phyloP scores from a whole-genome alignment of 2,797 vertebrate species.

The Oreortyx pictus region DNA sequence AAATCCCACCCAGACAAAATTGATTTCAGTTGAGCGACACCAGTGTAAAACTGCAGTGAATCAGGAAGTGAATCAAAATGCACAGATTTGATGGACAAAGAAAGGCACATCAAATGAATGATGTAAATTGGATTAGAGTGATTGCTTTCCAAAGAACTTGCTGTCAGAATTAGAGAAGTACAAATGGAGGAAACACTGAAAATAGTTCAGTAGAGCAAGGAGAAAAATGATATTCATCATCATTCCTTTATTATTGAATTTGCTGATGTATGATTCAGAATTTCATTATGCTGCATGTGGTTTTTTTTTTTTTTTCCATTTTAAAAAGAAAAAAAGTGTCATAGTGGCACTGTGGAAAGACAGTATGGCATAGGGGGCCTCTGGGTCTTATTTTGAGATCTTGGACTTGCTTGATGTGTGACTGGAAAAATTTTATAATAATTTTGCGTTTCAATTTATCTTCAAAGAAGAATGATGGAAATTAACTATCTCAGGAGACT shows the following conservation, averaged over 20 bases:
- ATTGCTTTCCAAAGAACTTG: background rate
- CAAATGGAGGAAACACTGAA: background rate
- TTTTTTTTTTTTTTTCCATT: background rate
- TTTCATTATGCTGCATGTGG: background rate
- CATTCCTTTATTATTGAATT: background rate
- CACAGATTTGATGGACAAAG: background rate
- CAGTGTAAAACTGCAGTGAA: background rate
- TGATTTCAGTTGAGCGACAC: conserved; percentile 7
- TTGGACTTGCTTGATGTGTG: background rate
- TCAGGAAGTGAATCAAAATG: conserved; percentile 21
- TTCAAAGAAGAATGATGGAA: background rate
- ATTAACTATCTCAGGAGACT: background rate
- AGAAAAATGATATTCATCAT: background rate
- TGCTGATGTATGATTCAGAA: background rate
- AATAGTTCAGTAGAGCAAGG: background rate
- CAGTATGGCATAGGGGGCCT: background rate
- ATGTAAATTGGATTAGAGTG: background rate
- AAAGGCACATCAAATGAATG: background rate
- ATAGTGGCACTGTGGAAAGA: background rate
- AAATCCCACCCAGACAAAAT: background rate
- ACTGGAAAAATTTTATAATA: background rate
- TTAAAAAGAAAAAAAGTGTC: background rate
- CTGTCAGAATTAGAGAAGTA: conserved; percentile 2
- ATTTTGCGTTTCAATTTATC: background rate
- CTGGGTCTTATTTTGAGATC: background rate